Base-by-base conservation (phyloP, 2,888 invertebrate species). In the Alcis repandata region DNA sequence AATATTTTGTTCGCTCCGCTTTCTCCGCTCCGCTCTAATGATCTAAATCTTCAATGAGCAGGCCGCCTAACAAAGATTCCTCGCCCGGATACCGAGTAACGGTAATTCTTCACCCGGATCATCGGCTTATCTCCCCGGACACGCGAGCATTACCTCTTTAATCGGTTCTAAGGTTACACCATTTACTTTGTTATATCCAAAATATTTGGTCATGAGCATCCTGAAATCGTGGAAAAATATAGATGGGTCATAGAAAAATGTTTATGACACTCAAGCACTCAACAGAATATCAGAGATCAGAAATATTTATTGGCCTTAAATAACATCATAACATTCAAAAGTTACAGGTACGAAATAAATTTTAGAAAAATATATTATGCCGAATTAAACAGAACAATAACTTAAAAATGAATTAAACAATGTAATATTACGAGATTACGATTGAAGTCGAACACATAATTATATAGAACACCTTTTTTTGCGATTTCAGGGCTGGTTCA, bases 71-170 rank as follows among this genome's bases (percentile, higher is more conserved):
- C 36, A 6, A 7, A 33, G 19, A 19, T 36, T 33, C 36, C 36
- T 20, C 32, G 11, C 1, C 19, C 13, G 7, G 36, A 36, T 51
- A 19, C 36, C 51, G 33, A 27, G 36, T 4, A 15, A 9, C 13
- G 51, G 51, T 60, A 46, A 53, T 60, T 60, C 60, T 27, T 60
- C 53, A 53, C 53, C 53, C 38, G 53, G 38, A 46, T 54, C 46
- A 27, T 38, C 33, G 54, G 61, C 54, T 61, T 61, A 61, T 54
- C 46, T 60, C 20, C 17, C 48, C 52, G 60, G 60, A 19, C 38
- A 45, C 45, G 43, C 48, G 45, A 33, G 32, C 36, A 40, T 48
- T 61, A 48, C 38, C 53, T 53, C 46, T 43, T 22, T 48, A 61
- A 53, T 61, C 60, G 38, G 48, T 40, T 32, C 40, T 54, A 19